Percentiles rank a stretch among this genome's conserved stretches.
Evolutionary conservation across 2,888 invertebrate species (phyloP).

Genomic region (Acheta domesticus): DNA sequence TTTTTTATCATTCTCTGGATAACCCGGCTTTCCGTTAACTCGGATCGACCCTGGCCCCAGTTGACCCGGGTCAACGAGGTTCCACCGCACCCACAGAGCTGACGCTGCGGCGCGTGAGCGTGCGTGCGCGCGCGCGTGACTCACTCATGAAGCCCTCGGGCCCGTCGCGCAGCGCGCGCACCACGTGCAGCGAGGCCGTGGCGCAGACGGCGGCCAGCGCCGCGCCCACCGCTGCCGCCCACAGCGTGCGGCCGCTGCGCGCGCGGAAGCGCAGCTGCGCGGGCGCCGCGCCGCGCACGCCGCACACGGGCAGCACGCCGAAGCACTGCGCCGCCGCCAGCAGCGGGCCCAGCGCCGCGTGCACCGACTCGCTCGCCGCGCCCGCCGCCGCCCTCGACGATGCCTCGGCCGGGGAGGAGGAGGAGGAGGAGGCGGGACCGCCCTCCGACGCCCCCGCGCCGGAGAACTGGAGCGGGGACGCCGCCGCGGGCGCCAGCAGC

Average conservation of each 20-base stretch:
- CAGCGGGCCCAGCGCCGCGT: background rate
- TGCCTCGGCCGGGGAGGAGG: background rate
- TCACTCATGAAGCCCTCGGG: background rate
- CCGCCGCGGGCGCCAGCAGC: background rate
- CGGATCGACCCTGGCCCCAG: too few relatives aligned
- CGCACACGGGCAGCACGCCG: background rate
- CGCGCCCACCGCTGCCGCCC: background rate
- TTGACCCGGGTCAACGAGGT: too few relatives aligned
- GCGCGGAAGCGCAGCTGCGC: background rate
- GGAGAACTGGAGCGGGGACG: background rate
- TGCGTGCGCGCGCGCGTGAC: background rate
- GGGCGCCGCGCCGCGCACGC: background rate
- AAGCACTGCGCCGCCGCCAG: background rate
- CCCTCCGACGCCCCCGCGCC: background rate
- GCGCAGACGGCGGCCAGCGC: background rate
- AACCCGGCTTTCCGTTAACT: too few relatives aligned
- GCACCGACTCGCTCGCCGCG: background rate
- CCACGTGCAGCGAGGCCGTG: background rate
- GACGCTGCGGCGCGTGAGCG: too few relatives aligned
- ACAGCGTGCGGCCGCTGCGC: background rate
- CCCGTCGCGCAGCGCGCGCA: background rate
- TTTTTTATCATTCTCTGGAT: too few relatives aligned
- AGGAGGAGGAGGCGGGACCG: background rate
- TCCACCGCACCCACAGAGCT: too few relatives aligned
- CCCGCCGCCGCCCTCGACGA: background rate